These are phyloP conservation scores for Mus minutoides DNA, from an alignment of 2,797 vertebrate species.

Conservation along the genomic window DNA sequence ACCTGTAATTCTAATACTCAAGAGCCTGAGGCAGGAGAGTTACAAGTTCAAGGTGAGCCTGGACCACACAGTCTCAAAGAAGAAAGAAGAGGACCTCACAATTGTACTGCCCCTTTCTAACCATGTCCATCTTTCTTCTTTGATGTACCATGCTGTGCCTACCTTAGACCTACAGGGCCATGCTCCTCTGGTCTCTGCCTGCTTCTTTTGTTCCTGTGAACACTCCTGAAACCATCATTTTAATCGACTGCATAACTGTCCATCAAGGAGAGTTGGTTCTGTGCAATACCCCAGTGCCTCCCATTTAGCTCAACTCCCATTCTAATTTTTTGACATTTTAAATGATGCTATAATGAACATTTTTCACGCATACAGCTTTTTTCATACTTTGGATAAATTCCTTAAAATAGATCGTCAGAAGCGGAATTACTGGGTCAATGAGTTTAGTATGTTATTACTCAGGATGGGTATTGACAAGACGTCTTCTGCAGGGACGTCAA, in stretches of 20 bases:
- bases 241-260: background rate
- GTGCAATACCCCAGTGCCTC: background rate
- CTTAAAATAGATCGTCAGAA: slow-evolving; percentile 66
- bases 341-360: slow-evolving; percentile 61
- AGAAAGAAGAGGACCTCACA: background rate
- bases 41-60: background rate
- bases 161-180: fast-evolving
- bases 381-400: slow-evolving; percentile 43
- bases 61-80: background rate
- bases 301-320: background rate
- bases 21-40: background rate
- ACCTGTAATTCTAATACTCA: background rate
- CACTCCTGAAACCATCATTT: background rate
- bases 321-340: slow-evolving; percentile 66
- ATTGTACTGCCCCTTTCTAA: fast-evolving
- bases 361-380: background rate
- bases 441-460: slow-evolving; percentile 49
- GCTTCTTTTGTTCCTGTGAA: background rate
- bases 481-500: slow-evolving; percentile 6
- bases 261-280: slow-evolving; percentile 2
- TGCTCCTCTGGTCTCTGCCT: background rate
- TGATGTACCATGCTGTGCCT: fast-evolving
- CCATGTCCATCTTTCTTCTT: background rate
- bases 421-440: slow-evolving; percentile 54
- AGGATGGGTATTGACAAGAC: slow-evolving; percentile 60